A percentile compares a stretch with the other conserved stretches of the same genome.
phyloP scores from a whole-genome alignment of 2,113 vertebrate genomes.

The Pangasianodon hypophthalmus region DNA sequence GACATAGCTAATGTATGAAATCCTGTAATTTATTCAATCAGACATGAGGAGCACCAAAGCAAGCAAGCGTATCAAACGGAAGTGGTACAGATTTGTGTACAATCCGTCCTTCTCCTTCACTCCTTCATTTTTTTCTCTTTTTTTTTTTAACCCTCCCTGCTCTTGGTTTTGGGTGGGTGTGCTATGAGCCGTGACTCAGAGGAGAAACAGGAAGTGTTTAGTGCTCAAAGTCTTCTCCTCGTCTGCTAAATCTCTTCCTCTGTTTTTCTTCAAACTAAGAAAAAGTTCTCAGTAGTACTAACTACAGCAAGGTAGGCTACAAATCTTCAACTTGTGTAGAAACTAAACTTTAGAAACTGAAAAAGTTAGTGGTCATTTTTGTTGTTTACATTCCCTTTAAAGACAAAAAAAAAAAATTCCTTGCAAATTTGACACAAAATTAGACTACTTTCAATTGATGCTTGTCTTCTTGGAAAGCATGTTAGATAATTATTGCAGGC shows the following conservation, averaged over 20 bases:
- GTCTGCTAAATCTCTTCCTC: constrained; percentile 42
- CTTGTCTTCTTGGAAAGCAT: not conserved
- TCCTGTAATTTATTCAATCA: not conserved
- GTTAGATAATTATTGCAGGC: not conserved
- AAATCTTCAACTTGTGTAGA: not conserved
- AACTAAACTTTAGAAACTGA: no score
- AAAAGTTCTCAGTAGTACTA: not conserved
- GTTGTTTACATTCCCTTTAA: not conserved
- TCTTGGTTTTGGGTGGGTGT: constrained; percentile 34
- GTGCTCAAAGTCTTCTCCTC: not conserved
- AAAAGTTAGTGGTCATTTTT: not conserved
- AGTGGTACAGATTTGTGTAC: not conserved
- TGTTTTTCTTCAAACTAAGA: constrained; percentile 5
- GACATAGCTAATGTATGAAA: not conserved
- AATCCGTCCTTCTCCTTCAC: not conserved
- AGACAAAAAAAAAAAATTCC: not conserved
- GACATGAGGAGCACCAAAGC: not conserved
- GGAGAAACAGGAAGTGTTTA: constrained; percentile 61
- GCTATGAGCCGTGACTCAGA: constrained; percentile 51
- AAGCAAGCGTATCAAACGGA: not conserved
- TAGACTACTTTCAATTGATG: not conserved
- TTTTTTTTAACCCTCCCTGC: constrained; percentile 22
- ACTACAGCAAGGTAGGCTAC: constrained; percentile 58
- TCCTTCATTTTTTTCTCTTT: not conserved
- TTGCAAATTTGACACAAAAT: not conserved